Evolutionary conservation across 2,888 invertebrate species (phyloP).

Genomic region (Rhorus exstirpatorius): DNA sequence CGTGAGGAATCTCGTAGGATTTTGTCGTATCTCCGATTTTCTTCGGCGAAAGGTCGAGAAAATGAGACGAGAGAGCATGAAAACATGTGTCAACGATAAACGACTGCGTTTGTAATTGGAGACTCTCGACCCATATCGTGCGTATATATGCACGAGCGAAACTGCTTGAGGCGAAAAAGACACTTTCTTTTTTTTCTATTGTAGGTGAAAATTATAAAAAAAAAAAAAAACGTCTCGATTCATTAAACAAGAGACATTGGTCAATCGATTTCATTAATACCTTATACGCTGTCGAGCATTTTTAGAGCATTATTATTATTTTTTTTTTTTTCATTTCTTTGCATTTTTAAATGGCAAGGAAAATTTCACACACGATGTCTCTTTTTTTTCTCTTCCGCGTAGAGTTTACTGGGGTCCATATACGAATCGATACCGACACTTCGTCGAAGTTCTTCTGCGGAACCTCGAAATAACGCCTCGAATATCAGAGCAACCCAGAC

Average conservation of each 20-base stretch:
- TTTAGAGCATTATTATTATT: background rate
- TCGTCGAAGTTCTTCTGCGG: slow-evolving; percentile 63
- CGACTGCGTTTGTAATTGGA: slow-evolving; percentile 59
- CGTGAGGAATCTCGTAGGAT: slow-evolving; percentile 3
- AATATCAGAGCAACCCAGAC: slow-evolving; percentile 69
- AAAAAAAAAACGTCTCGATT: background rate
- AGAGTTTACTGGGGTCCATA: background rate
- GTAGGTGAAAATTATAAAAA: slow-evolving; percentile 25
- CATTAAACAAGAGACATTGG: background rate
- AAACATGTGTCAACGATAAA: slow-evolving; percentile 68
- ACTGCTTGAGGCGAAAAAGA: slow-evolving; percentile 45
- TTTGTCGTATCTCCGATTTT: slow-evolving; percentile 48
- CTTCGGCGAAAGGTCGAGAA: slow-evolving; percentile 69
- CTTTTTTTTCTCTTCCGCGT: slow-evolving; percentile 6
- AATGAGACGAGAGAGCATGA: slow-evolving; percentile 53
- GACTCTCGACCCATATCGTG: slow-evolving; percentile 42
- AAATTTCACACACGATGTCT: slow-evolving; percentile 15
- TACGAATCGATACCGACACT: slow-evolving; percentile 41
- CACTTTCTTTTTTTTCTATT: slow-evolving; percentile 36
- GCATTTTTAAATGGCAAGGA: no score
- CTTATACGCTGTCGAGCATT: no score
- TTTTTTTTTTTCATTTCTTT: no score
- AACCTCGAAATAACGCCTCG: slow-evolving; percentile 63
- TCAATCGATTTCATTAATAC: background rate
- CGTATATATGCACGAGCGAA: slow-evolving; percentile 54